Conservation (phyloP, 2,113 vertebrate species). For the Myanophis thanlyinensis region DNA sequence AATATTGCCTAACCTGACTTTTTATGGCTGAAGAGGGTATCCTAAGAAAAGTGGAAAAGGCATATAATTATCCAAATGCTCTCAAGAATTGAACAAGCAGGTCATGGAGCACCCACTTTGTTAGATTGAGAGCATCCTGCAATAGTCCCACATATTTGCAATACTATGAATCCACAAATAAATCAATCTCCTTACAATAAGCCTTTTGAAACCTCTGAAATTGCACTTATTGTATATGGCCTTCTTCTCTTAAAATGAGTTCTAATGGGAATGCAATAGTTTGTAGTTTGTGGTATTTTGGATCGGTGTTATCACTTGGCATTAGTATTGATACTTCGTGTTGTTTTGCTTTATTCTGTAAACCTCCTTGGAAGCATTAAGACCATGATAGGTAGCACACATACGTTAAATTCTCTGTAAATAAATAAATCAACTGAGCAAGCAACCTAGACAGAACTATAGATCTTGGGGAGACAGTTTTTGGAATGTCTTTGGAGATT, state of each 20-base stretch:
- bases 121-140: not conserved
- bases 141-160: not conserved
- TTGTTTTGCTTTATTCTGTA: not conserved
- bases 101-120: not conserved
- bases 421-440: not conserved
- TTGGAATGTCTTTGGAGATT: too few species aligned
- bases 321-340: too few species aligned
- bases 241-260: not conserved
- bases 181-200: not conserved
- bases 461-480: not conserved
- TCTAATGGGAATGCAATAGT: not conserved
- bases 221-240: not conserved
- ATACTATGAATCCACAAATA: not conserved
- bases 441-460: not conserved
- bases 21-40: not conserved
- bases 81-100: not conserved
- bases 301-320: not conserved
- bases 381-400: not conserved
- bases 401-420: not conserved
- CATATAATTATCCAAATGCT: not conserved
- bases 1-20: not conserved
- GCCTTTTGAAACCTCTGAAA: not conserved
- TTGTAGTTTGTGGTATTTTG: not conserved
- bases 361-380: not conserved
- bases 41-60: not conserved